Conservation (phyloP, 2,888 invertebrate genomes). For the Cryptophagus acutangulus region DNA sequence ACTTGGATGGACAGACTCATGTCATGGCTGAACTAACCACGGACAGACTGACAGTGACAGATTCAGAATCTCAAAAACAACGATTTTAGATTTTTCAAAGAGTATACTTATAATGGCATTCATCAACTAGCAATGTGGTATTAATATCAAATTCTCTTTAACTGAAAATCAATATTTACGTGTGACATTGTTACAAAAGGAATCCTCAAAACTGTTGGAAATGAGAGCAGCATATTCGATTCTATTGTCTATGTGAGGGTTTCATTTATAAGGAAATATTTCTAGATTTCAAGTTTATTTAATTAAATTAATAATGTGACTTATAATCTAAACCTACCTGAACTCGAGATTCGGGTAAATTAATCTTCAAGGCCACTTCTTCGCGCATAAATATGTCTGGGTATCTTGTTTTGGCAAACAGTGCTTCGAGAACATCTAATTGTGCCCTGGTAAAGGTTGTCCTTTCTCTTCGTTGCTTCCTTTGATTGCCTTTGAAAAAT, state of each 20-base stretch:
- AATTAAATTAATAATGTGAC: background rate
- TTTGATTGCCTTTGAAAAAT: slow-evolving; percentile 56
- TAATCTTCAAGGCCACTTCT: slow-evolving; percentile 96
- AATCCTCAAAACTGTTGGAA: slow-evolving; percentile 34
- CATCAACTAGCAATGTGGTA: too few relatives aligned
- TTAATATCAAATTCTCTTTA: too few relatives aligned
- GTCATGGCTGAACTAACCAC: too few relatives aligned
- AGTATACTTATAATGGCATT: too few relatives aligned
- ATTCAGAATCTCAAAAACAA: too few relatives aligned
- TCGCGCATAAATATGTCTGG: slow-evolving; percentile 99
- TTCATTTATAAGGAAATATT: slow-evolving; percentile 4
- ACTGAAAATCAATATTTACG: slow-evolving; percentile 17
- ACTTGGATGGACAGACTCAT: too few relatives aligned
- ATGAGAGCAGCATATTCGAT: slow-evolving; percentile 32
- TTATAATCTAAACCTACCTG: slow-evolving; percentile 67
- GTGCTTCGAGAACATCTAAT: slow-evolving; percentile 86
- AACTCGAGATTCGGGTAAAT: slow-evolving; percentile 93
- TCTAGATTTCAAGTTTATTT: background rate
- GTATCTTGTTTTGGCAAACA: slow-evolving; percentile 94
- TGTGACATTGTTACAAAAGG: slow-evolving; percentile 31
- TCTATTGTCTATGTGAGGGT: slow-evolving; percentile 10
- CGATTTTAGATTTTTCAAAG: too few relatives aligned
- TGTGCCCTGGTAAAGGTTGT: slow-evolving; percentile 97
- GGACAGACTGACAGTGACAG: too few relatives aligned
- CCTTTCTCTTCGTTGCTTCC: slow-evolving; percentile 92